These are phyloP conservation scores for Dipus sagitta DNA, from an alignment of 2,797 vertebrate species.

Conservation along the genomic window DNA sequence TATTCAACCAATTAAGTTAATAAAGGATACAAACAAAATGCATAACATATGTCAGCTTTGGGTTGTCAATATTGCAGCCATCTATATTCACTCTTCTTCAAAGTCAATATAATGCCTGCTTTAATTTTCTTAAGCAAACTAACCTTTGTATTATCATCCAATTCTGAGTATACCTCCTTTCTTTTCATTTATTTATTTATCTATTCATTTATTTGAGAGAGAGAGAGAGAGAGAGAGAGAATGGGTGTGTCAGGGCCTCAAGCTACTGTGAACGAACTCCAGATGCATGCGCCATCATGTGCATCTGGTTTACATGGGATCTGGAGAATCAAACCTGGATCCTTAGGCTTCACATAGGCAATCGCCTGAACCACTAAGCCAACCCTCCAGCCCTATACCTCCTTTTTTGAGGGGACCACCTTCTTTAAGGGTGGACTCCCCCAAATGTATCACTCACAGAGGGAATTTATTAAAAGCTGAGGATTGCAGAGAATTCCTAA, in stretches of 20 bases:
- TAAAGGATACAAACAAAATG: neutral
- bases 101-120: neutral
- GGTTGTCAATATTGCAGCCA: neutral
- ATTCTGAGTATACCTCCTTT: neutral
- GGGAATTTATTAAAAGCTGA: neutral
- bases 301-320: too few relatives aligned
- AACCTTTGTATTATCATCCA: neutral
- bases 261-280: too few relatives aligned
- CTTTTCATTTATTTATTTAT: neutral
- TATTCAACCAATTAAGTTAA: neutral
- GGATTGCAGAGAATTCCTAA: neutral
- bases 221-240: too few relatives aligned
- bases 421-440: neutral
- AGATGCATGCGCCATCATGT: too few relatives aligned
- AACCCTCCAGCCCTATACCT: too few relatives aligned
- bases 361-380: too few relatives aligned
- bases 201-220: too few relatives aligned
- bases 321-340: too few relatives aligned
- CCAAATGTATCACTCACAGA: neutral
- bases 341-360: too few relatives aligned
- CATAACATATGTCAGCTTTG: neutral
- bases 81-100: slow-evolving; percentile 18
- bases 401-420: neutral
- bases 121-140: neutral
- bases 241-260: too few relatives aligned